Evolutionary conservation across 2,888 invertebrate species (phyloP).

Genomic region (Plagodis dolabraria): DNA sequence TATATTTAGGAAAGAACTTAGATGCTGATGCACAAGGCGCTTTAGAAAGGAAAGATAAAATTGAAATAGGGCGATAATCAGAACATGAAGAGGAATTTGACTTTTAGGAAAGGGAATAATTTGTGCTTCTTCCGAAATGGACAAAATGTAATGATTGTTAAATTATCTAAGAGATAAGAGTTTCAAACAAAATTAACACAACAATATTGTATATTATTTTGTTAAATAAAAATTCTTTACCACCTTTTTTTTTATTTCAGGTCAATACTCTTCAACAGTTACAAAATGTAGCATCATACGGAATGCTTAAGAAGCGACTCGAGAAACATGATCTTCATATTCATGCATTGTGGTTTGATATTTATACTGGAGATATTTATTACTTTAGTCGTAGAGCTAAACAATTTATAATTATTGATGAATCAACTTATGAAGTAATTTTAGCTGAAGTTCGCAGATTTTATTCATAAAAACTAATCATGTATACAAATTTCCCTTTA

Average conservation of each 20-base stretch:
- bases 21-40: no score
- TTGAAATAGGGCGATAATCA: no score
- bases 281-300: slow-evolving; percentile 96
- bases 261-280: slow-evolving; percentile 96
- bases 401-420: slow-evolving; percentile 93
- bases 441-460: slow-evolving; percentile 91
- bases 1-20: no score
- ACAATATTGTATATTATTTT: no score
- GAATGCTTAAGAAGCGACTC: slow-evolving; percentile 93
- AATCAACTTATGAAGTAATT: slow-evolving; percentile 90
- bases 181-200: no score
- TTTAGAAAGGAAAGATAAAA: no score
- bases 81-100: no score
- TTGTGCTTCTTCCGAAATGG: no score
- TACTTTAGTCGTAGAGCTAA: slow-evolving; percentile 96
- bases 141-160: no score
- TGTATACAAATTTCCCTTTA: no score
- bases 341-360: slow-evolving; percentile 98
- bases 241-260: slow-evolving; percentile 69
- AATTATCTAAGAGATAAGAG: no score
- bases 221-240: background rate
- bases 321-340: slow-evolving; percentile 93
- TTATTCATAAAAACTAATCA: slow-evolving; percentile 86
- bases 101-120: no score
- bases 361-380: slow-evolving; percentile 97